phyloP scores from a whole-genome alignment of 2,888 invertebrate species.

The Ennomos fuscantarius region DNA sequence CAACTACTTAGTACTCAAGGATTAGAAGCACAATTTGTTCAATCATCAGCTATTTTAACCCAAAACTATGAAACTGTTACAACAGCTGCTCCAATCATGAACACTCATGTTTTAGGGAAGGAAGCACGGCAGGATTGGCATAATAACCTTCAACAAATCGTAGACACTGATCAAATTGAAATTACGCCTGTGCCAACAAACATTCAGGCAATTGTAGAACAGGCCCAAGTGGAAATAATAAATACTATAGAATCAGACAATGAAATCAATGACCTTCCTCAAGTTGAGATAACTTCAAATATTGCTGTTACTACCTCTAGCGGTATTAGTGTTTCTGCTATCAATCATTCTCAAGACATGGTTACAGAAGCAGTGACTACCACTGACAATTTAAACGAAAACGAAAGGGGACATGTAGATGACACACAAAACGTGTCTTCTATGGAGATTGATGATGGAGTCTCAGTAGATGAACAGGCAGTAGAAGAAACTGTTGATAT shows the following conservation, averaged over 20 bases:
- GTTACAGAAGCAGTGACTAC: constrained; percentile 12
- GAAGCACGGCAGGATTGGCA: constrained; percentile 67
- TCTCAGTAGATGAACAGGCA: constrained; percentile 21
- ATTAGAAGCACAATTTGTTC: constrained; percentile 69
- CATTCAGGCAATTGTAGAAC: constrained; percentile 40
- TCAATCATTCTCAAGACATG: constrained; percentile 14
- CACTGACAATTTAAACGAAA: constrained; percentile 5
- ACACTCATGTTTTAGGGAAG: constrained; percentile 65
- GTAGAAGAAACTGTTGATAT: constrained; percentile 23
- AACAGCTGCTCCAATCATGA: constrained; percentile 76
- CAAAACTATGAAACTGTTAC: constrained; percentile 75
- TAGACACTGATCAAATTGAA: constrained; percentile 47
- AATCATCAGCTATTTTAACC: constrained; percentile 70
- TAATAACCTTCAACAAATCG: constrained; percentile 51
- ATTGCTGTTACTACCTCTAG: constrained; percentile 33
- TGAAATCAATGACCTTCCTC: constrained; percentile 51
- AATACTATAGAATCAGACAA: constrained; percentile 35
- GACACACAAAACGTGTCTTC: constrained; percentile 3
- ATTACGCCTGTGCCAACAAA: constrained; percentile 41
- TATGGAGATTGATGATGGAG: constrained; percentile 16
- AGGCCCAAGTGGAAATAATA: constrained; percentile 39
- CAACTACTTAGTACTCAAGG: constrained; percentile 73
- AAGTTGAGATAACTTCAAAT: constrained; percentile 47
- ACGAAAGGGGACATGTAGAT: constrained; percentile 6
- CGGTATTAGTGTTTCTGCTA: constrained; percentile 1